Base-by-base conservation (phyloP, 2,113 vertebrate genomes). In the Camelus bactrianus region DNA sequence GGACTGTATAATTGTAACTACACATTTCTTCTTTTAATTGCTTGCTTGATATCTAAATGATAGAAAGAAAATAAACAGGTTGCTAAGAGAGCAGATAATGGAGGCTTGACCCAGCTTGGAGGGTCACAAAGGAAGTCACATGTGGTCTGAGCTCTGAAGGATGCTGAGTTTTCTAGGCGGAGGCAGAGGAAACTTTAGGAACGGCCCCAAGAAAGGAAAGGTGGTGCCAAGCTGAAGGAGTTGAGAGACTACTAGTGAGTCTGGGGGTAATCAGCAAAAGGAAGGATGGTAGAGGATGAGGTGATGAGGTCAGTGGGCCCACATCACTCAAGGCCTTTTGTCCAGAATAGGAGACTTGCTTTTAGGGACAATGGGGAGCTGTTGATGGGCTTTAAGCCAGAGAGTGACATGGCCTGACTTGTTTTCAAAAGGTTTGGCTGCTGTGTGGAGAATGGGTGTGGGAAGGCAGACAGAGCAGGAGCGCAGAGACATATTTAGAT, bases 161-260 rank as follows among this genome's bases (percentile, higher is more conserved):
- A 89, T 46, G 6, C 15, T 65, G 14, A 87, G 7, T 87, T 56
- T 83, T 69, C n/a, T 90, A 82, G 20, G 26, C n/a, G 65, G 52
- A 95, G 6, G 30, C 6, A 67, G 20, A 89, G 28, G 67, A 91
- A 81, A 94, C 32, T 91, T 30, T 14, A 32, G 30, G 50, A 17
- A 73, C 50, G 58, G 3, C 24, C 22, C 69, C 76, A 88, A 67
- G 73, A 54, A 93, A 95, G 64, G 52, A 70, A 90, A 96, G 19
- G 32, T 52, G 0, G 0, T 26, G 48, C 3, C 32, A 91, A 80
- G 8, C 28, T 84, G 56, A 58, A 86, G 32, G n/a, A 86, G 56
- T 35, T 81, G 50, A 79, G 14, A 58, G 16, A 77, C 22, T 50
- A 8, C 15, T 22, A 56, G 52, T 72, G 28, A 62, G 8, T 32